These are phyloP conservation scores for Heliocidaris tuberculata DNA, from an alignment of 35 echinoderm and acorn worm species.

Conservation along the genomic window DNA sequence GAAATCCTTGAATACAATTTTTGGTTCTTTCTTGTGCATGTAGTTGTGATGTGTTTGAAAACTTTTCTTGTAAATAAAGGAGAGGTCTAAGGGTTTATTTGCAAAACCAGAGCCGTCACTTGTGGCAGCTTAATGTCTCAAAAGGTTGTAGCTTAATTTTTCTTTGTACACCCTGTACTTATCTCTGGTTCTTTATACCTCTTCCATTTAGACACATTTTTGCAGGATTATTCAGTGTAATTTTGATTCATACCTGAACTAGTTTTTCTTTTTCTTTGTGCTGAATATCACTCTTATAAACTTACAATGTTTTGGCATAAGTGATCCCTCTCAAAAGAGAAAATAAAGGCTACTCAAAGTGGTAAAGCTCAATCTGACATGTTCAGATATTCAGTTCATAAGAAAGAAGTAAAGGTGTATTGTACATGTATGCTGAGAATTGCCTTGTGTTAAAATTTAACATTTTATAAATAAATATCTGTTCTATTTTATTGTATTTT, in stretches of 20 bases:
- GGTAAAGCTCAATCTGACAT: neutral
- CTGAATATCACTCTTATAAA: neutral
- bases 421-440: neutral
- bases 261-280: neutral
- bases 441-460: neutral
- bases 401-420: neutral
- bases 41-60: neutral
- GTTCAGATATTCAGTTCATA: neutral
- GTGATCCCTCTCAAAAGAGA: neutral
- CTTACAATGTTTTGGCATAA: neutral
- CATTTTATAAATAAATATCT: neutral
- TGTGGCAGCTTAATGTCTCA: neutral
- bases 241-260: too few species aligned
- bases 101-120: constrained; percentile 26
- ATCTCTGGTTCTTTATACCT: neutral
- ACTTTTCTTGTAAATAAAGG: constrained; percentile 26
- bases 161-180: neutral
- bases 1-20: neutral
- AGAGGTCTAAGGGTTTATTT: constrained; percentile 31
- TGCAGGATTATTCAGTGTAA: neutral
- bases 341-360: neutral
- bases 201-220: neutral
- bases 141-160: constrained; percentile 4
- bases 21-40: neutral
- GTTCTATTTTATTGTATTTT: neutral